These are phyloP conservation scores for Drosophila guanche DNA, from an alignment of 1,140 invertebrate genomes.

Conservation along the genomic window DNA sequence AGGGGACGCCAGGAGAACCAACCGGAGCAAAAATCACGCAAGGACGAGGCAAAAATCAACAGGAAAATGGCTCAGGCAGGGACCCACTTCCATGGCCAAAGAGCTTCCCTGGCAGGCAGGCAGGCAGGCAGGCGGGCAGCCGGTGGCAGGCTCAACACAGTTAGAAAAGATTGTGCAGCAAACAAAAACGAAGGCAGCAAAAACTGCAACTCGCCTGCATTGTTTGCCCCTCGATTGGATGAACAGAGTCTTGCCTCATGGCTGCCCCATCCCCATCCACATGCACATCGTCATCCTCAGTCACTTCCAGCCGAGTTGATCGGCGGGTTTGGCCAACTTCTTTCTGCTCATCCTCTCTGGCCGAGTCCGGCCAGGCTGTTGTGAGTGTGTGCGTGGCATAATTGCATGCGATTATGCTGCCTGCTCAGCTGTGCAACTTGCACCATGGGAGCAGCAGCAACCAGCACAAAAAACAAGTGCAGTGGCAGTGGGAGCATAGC, in stretches of 20 bases:
- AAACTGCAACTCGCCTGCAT: slow-evolving; percentile 61
- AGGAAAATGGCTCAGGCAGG: slow-evolving; percentile 41
- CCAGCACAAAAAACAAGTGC: slow-evolving; percentile 17
- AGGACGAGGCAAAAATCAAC: slow-evolving; percentile 61
- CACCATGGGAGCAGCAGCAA: slow-evolving; percentile 40
- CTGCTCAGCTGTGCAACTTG: slow-evolving; percentile 78
- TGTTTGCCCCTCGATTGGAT: slow-evolving; percentile 32
- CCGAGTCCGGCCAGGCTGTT: slow-evolving; percentile 25
- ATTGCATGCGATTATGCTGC: slow-evolving; percentile 83
- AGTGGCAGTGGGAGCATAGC: background rate
- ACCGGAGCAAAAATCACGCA: slow-evolving; percentile 50
- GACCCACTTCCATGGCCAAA: slow-evolving; percentile 4
- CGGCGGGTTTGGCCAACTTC: slow-evolving; percentile 68
- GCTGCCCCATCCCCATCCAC: slow-evolving; percentile 44
- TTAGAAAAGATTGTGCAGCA: slow-evolving; percentile 78
- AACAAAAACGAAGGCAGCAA: slow-evolving; percentile 57
- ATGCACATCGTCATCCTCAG: slow-evolving; percentile 16
- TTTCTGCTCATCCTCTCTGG: slow-evolving; percentile 18
- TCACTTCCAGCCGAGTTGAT: slow-evolving; percentile 64
- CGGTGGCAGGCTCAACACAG: slow-evolving; percentile 68
- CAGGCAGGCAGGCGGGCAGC: slow-evolving; percentile 10
- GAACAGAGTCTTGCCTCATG: slow-evolving; percentile 19
- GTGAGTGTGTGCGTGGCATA: slow-evolving; percentile 75
- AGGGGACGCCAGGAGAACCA: slow-evolving; percentile 4
- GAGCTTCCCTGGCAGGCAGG: background rate